Conservation (phyloP, 2,113 vertebrate species). For the Nothocercus nigrocapillus region DNA sequence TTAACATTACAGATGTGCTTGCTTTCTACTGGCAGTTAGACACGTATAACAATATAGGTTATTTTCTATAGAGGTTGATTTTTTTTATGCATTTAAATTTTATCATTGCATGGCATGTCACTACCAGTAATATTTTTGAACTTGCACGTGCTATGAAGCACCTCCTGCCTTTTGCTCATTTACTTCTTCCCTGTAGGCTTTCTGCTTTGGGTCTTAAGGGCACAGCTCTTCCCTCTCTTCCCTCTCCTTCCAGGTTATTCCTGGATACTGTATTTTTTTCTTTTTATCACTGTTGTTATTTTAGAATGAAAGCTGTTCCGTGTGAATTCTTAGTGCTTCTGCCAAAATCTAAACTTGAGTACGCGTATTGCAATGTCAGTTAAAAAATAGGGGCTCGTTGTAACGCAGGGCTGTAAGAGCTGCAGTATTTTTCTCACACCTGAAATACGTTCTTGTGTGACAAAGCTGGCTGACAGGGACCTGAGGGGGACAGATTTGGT, state of each 20-base stretch:
- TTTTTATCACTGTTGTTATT: neutral
- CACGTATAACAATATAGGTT: neutral
- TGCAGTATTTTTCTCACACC: neutral
- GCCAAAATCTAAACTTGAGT: neutral
- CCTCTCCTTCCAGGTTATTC: neutral
- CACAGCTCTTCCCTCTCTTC: too few species aligned
- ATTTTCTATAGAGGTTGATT: neutral
- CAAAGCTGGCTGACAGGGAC: neutral
- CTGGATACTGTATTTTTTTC: neutral
- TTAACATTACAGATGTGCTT: neutral
- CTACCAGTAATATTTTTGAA: neutral
- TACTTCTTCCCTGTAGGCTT: neutral
- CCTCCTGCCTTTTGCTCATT: neutral
- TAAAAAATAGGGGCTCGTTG: neutral
- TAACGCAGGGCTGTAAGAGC: neutral
- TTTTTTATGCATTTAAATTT: neutral
- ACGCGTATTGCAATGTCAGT: neutral
- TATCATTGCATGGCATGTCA: neutral
- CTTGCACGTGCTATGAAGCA: neutral
- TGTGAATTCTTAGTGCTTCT: neutral
- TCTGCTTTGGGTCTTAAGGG: neutral
- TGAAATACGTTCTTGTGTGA: neutral
- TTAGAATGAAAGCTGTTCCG: neutral
- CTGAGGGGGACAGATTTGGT: neutral
- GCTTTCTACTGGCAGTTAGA: neutral